These are phyloP conservation scores for Tineola bisselliella DNA, from an alignment of 2,888 invertebrate genomes.

Conservation along the genomic window DNA sequence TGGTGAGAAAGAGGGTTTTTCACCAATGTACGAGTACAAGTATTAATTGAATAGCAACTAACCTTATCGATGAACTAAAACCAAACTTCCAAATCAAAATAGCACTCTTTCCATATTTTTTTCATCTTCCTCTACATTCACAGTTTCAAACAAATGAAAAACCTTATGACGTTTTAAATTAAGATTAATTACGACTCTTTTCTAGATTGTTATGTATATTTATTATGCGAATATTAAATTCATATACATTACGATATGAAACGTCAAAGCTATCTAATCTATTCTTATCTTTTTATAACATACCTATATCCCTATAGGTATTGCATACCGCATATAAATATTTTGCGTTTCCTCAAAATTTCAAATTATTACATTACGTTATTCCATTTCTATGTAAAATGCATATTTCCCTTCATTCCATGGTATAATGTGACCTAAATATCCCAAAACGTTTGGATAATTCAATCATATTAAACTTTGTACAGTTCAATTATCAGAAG, in stretches of 20 bases:
- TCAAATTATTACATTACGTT: too few species aligned
- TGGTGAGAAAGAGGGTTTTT: too few species aligned
- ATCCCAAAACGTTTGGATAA: too few species aligned
- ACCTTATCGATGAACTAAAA: background rate
- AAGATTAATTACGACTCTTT: background rate
- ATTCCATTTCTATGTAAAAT: too few species aligned
- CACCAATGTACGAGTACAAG: too few species aligned
- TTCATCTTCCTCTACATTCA: background rate
- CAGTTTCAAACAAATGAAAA: background rate
- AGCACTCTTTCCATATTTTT: background rate
- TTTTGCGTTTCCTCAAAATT: too few species aligned
- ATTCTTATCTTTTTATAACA: background rate
- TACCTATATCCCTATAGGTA: too few species aligned
- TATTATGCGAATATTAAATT: background rate
- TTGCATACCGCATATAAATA: too few species aligned
- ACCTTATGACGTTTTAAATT: background rate
- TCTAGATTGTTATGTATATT: background rate
- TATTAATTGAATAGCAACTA: background rate
- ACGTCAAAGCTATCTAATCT: background rate
- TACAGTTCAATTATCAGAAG: too few species aligned
- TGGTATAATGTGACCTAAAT: too few species aligned
- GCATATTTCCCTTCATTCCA: too few species aligned
- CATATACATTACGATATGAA: background rate
- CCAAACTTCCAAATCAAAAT: background rate
- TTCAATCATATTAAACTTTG: too few species aligned